These are phyloP conservation scores for Diplosoma virens DNA, from an alignment of 23 tunicate species.

Conservation along the genomic window DNA sequence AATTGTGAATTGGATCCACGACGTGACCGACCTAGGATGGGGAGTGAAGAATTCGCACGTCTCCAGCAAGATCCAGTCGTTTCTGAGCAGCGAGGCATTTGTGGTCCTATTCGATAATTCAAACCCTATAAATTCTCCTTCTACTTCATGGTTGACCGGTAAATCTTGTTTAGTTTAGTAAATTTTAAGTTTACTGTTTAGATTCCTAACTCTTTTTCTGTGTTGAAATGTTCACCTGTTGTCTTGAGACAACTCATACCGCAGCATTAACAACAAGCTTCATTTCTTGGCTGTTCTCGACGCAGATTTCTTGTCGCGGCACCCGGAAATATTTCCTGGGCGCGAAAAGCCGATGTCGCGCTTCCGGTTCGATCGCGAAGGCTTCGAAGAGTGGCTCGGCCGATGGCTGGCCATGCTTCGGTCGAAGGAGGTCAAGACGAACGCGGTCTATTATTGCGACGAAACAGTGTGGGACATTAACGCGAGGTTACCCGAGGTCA, in stretches of 20 bases:
- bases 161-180: no score
- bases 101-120: slow-evolving; percentile 30
- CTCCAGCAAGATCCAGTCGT: slow-evolving; percentile 16
- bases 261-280: no score
- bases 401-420: slow-evolving; percentile 46
- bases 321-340: slow-evolving; percentile 68
- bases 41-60: slow-evolving; percentile 32
- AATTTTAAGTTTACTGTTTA: no score
- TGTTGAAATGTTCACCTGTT: no score
- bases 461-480: slow-evolving; percentile 40
- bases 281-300: background rate
- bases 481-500: slow-evolving; percentile 34
- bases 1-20: slow-evolving; percentile 61
- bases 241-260: no score
- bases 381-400: slow-evolving; percentile 58
- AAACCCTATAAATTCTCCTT: slow-evolving; percentile 29
- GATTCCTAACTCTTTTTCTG: no score
- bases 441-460: slow-evolving; percentile 53
- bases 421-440: slow-evolving; percentile 21
- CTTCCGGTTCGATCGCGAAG: slow-evolving; percentile 54
- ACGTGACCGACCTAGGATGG: slow-evolving; percentile 59
- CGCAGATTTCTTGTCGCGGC: slow-evolving; percentile 42
- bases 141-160: slow-evolving; percentile 49
- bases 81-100: slow-evolving; percentile 22
- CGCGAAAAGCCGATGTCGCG: slow-evolving; percentile 56